phyloP scores from a whole-genome alignment of 2,113 vertebrate genomes.

The Typhlomys cinereus region DNA sequence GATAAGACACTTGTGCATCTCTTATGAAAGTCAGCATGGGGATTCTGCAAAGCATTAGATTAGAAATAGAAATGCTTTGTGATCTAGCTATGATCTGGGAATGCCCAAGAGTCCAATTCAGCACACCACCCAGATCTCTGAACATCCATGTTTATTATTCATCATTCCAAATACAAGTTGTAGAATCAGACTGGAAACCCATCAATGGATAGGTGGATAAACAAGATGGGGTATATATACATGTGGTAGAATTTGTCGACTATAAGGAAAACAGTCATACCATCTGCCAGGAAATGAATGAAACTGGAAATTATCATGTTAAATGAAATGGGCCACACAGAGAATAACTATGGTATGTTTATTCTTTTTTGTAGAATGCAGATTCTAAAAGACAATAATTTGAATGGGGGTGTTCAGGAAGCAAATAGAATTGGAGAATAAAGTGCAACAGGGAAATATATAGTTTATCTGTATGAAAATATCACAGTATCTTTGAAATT shows the following conservation, averaged over 20 bases:
- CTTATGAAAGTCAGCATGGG: not conserved
- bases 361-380: not conserved
- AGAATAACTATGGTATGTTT: not conserved
- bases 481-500: too few relatives aligned
- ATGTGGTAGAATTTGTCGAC: not conserved
- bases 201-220: not conserved
- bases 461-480: too few relatives aligned
- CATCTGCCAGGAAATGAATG: not conserved
- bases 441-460: too few relatives aligned
- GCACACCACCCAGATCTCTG: not conserved
- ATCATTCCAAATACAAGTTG: not conserved
- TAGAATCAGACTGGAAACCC: not conserved
- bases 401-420: too few relatives aligned
- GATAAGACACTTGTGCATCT: accelerated
- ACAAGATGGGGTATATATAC: not conserved
- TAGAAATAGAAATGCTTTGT: not conserved
- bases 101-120: not conserved
- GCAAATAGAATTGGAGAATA: not conserved
- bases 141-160: not conserved
- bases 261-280: not conserved
- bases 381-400: too few relatives aligned
- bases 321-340: not conserved
- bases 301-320: not conserved
- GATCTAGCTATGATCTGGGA: not conserved
- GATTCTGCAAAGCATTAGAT: not conserved